Evolutionary conservation across 2,888 invertebrate genomes (phyloP).

Genomic region (Ceramica pisi): DNA sequence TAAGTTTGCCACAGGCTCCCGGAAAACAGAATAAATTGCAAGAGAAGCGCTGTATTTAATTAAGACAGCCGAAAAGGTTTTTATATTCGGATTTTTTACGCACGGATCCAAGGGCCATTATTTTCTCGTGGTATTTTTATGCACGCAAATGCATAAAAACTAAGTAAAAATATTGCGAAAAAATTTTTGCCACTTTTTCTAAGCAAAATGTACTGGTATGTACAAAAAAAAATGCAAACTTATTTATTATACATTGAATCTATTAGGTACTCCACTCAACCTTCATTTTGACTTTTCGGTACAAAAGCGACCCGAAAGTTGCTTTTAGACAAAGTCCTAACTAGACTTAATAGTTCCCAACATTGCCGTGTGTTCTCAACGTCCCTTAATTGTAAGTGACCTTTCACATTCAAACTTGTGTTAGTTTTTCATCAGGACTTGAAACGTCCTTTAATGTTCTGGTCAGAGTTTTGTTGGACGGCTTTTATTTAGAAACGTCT

Average conservation of each 20-base stretch:
- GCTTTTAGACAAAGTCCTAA: constrained; percentile 15
- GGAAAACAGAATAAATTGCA: constrained; percentile 52
- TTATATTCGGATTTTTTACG: constrained; percentile 6
- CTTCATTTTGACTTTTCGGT: background rate
- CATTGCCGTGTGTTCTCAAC: constrained; percentile 9
- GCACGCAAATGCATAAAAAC: background rate
- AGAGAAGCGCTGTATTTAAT: constrained; percentile 52
- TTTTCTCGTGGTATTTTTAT: background rate
- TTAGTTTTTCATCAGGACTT: constrained; percentile 51
- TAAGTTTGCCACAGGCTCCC: constrained; percentile 49
- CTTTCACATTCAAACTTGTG: constrained; percentile 47
- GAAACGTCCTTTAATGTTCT: constrained; percentile 33
- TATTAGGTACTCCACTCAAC: background rate
- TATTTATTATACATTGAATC: background rate
- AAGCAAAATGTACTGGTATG: background rate
- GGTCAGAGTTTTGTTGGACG: constrained; percentile 29
- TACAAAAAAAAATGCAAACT: background rate
- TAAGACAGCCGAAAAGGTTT: constrained; percentile 33
- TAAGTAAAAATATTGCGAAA: background rate
- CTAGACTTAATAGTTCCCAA: constrained; percentile 30
- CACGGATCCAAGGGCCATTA: background rate
- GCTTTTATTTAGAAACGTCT: constrained; percentile 42
- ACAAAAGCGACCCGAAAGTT: constrained; percentile 17
- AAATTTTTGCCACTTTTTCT: background rate
- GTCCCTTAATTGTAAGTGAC: constrained; percentile 44